Evolutionary conservation across 2,888 invertebrate species (phyloP).

Genomic region (Pachycephus smyrnensis): DNA sequence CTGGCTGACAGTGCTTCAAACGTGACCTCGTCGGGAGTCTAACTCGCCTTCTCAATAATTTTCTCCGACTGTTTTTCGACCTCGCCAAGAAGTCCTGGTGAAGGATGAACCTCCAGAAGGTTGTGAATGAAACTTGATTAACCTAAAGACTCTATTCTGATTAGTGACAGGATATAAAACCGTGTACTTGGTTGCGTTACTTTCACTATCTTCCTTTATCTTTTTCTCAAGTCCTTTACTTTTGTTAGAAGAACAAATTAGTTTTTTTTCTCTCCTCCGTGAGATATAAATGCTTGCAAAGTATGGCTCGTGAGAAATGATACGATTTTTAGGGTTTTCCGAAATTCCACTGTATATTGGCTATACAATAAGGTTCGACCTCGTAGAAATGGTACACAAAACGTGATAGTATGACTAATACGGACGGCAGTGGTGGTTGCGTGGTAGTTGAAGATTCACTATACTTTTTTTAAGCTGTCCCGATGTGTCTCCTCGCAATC

Average conservation of each 20-base stretch:
- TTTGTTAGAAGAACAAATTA: background rate
- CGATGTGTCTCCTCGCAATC: background rate
- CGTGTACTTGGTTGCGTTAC: background rate
- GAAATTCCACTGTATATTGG: background rate
- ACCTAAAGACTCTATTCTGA: background rate
- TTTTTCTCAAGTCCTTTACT: background rate
- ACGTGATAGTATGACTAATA: background rate
- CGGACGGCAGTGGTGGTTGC: background rate
- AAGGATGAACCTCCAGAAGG: background rate
- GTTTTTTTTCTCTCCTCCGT: background rate
- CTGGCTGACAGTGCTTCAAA: slow-evolving; percentile 1
- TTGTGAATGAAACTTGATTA: background rate
- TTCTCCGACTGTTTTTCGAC: background rate
- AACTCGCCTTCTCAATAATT: background rate
- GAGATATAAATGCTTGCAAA: background rate
- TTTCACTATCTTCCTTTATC: background rate
- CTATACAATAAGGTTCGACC: background rate
- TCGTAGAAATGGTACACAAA: background rate
- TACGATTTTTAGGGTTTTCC: background rate
- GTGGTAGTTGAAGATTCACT: background rate
- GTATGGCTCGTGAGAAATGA: background rate
- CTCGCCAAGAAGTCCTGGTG: background rate
- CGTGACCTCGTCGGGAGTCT: background rate
- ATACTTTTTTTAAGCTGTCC: background rate
- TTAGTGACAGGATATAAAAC: background rate